phyloP scores from a whole-genome alignment of 1,140 invertebrate genomes.

The Aphelinus certus region DNA sequence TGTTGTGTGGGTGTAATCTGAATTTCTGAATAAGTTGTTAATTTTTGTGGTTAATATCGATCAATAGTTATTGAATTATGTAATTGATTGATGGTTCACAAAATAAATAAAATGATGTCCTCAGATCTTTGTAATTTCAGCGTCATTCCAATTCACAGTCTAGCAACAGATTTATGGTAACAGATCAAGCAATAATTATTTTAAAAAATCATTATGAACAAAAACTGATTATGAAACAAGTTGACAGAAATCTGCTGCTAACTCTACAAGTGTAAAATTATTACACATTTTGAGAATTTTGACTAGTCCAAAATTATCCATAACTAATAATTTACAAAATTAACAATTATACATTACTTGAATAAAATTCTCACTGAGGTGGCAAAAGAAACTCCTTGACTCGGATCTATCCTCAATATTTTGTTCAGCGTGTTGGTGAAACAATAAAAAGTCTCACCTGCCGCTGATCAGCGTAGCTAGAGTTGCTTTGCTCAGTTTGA shows the following conservation, averaged over 20 bases:
- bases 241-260: not conserved
- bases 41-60: too few relatives aligned
- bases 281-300: not conserved
- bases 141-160: too few relatives aligned
- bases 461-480: slow-evolving; percentile 56
- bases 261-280: not conserved
- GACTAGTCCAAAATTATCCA: slow-evolving; percentile 12
- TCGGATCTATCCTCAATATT: slow-evolving; percentile 35
- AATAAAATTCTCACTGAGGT: slow-evolving; percentile 31
- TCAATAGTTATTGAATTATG: too few relatives aligned
- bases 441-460: slow-evolving; percentile 47
- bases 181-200: too few relatives aligned
- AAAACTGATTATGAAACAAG: too few relatives aligned
- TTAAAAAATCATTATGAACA: too few relatives aligned
- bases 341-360: slow-evolving; percentile 36
- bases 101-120: too few relatives aligned
- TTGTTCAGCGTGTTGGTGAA: slow-evolving; percentile 31
- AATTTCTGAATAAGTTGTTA: too few relatives aligned
- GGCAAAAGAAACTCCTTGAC: slow-evolving; percentile 28
- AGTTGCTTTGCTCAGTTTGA: slow-evolving; percentile 62
- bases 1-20: too few relatives aligned
- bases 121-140: too few relatives aligned
- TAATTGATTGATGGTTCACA: too few relatives aligned
- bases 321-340: slow-evolving; percentile 18
- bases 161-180: too few relatives aligned